Conservation (phyloP, 2,888 invertebrate genomes). For the Phaonia tiefii region DNA sequence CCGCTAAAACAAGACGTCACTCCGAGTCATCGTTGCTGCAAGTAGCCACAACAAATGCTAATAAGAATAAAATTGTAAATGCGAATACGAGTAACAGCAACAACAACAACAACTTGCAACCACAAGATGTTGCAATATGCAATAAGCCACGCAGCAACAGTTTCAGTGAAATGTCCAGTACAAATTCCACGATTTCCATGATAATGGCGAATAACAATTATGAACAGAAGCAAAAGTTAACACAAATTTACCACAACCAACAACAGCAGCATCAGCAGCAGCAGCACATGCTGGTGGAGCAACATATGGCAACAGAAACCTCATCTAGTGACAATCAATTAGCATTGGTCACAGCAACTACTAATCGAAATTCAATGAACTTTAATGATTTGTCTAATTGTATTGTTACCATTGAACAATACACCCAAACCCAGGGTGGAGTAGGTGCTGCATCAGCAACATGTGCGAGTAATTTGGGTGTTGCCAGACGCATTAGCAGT, state of each 20-base stretch:
- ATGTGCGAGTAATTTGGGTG: slow-evolving; percentile 48
- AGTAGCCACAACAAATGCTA: slow-evolving; percentile 56
- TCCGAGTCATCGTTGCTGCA: slow-evolving; percentile 61
- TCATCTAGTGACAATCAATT: slow-evolving; percentile 62
- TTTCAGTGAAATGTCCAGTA: slow-evolving; percentile 72
- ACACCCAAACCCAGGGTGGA: slow-evolving; percentile 33
- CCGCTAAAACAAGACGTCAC: slow-evolving; percentile 66
- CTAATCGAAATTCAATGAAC: slow-evolving; percentile 80
- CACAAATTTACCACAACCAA: slow-evolving; percentile 15
- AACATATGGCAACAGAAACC: neutral
- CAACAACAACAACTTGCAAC: slow-evolving; percentile 50
- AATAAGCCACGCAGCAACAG: slow-evolving; percentile 76
- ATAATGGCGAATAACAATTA: slow-evolving; percentile 58
- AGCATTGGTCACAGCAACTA: slow-evolving; percentile 55
- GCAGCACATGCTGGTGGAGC: slow-evolving; percentile 54
- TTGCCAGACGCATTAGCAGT: slow-evolving; percentile 57
- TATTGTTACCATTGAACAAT: slow-evolving; percentile 80
- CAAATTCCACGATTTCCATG: neutral
- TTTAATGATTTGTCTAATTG: slow-evolving; percentile 81
- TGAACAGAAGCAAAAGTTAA: slow-evolving; percentile 58
- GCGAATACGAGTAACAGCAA: slow-evolving; percentile 27
- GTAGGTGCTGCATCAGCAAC: neutral
- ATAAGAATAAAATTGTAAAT: slow-evolving; percentile 71
- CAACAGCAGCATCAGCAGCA: slow-evolving; percentile 43
- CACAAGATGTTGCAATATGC: slow-evolving; percentile 45